A percentile compares a stretch with the other conserved stretches of the same genome.
These are phyloP conservation scores for Biston stratarius DNA, from an alignment of 2,888 invertebrate genomes.

Conservation along the genomic window DNA sequence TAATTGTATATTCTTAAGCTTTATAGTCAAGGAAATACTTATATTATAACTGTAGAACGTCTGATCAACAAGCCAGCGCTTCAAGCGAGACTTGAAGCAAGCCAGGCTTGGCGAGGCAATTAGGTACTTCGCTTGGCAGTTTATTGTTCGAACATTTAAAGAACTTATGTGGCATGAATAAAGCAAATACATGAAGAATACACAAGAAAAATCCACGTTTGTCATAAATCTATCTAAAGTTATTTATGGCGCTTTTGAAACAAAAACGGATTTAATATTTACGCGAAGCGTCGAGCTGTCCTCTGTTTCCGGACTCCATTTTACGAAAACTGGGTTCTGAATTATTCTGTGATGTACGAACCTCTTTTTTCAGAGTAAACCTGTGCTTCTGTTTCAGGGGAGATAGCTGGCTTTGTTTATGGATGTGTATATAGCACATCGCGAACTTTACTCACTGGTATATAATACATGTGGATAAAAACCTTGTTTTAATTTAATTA, in stretches of 20 bases:
- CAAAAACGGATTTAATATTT: constrained; percentile 40
- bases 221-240: constrained; percentile 14
- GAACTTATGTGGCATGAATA: neutral
- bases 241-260: constrained; percentile 14
- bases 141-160: too few species aligned
- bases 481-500: too few species aligned
- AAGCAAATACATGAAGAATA: neutral
- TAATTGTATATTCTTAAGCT: too few species aligned
- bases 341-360: constrained; percentile 12
- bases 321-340: constrained; percentile 2
- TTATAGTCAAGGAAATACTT: too few species aligned
- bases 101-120: too few species aligned
- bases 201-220: neutral
- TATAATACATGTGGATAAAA: too few species aligned
- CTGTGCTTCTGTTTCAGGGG: neutral
- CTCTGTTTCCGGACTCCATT: constrained; percentile 11
- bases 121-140: too few species aligned
- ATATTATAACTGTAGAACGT: too few species aligned
- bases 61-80: too few species aligned
- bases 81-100: too few species aligned
- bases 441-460: neutral
- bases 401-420: neutral
- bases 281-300: constrained; percentile 24
- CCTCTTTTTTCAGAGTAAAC: neutral
- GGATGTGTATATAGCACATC: neutral